phyloP scores from a whole-genome alignment of 2,888 invertebrate genomes.

The Drosophila eohydei region DNA sequence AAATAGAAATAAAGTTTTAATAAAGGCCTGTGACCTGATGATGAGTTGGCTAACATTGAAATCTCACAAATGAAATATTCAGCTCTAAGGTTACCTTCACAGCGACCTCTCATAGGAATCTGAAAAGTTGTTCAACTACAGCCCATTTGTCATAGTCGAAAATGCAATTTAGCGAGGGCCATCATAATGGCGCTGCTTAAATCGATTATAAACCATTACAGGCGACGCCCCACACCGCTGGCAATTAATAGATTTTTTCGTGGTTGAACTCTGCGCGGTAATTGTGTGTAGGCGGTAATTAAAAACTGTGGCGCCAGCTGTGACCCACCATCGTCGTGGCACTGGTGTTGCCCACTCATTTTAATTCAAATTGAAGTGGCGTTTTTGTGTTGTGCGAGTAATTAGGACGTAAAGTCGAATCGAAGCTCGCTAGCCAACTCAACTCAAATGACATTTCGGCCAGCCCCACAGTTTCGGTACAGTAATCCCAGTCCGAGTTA shows the following conservation, averaged over 20 bases:
- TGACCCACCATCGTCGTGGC: constrained; percentile 44
- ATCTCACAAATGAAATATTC: neutral
- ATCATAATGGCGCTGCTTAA: constrained; percentile 63
- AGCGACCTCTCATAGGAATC: neutral
- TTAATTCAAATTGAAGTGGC: constrained; percentile 78
- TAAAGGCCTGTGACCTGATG: neutral
- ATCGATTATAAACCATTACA: constrained; percentile 76
- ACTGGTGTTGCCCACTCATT: constrained; percentile 55
- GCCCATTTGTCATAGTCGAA: constrained; percentile 63
- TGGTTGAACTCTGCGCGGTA: constrained; percentile 49
- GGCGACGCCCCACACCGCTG: constrained; percentile 47
- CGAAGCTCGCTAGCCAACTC: constrained; percentile 64
- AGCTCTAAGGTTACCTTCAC: neutral
- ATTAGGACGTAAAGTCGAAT: constrained; percentile 74
- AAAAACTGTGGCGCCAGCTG: constrained; percentile 76
- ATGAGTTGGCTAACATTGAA: neutral
- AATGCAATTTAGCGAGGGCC: constrained; percentile 54
- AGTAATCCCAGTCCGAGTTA: neutral
- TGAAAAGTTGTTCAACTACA: constrained; percentile 19
- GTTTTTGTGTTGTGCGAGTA: constrained; percentile 75
- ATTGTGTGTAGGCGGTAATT: constrained; percentile 77
- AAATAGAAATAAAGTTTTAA: neutral
- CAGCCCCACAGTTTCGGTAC: constrained; percentile 24
- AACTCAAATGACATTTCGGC: constrained; percentile 68
- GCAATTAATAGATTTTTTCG: constrained; percentile 69